A percentile compares a stretch with the other conserved stretches of the same genome.
phyloP scores from a whole-genome alignment of 2,797 vertebrate species.

The Halcyon leucocephala region DNA sequence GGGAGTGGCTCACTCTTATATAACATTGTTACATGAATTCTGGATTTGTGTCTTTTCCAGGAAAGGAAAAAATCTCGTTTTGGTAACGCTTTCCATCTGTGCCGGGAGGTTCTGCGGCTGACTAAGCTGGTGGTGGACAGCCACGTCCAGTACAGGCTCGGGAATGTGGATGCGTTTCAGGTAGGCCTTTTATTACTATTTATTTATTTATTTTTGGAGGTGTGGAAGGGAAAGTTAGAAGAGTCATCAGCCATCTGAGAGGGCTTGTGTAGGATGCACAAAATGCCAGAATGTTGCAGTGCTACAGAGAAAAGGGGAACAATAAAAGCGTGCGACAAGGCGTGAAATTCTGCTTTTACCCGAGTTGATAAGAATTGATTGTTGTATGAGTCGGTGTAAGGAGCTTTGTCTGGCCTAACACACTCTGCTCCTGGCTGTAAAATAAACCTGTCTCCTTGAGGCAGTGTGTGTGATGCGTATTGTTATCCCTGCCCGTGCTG shows the following conservation, averaged over 20 bases:
- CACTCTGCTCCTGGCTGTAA: background rate
- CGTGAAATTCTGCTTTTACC: background rate
- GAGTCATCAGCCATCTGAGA: background rate
- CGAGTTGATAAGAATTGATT: background rate
- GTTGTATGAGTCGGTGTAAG: background rate
- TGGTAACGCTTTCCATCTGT: conserved; percentile 97
- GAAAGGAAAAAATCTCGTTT: conserved; percentile 98
- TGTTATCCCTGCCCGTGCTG: background rate
- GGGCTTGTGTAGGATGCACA: background rate
- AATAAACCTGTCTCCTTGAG: background rate
- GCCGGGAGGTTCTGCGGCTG: conserved; percentile 94
- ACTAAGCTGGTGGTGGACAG: conserved; percentile 99
- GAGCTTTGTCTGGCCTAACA: background rate
- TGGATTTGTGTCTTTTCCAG: conserved; percentile 68
- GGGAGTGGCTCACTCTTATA: background rate
- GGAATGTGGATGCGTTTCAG: conserved; percentile 98
- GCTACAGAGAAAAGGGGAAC: accelerated
- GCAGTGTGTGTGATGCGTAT: background rate
- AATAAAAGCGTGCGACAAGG: accelerated
- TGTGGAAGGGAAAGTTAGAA: background rate
- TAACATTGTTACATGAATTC: background rate
- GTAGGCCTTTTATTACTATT: conserved; percentile 65
- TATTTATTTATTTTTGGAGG: background rate
- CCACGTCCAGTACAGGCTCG: conserved; percentile 97
- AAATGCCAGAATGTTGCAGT: background rate